Base-by-base conservation (phyloP, 2,888 invertebrate species). In the Allophyes oxyacanthae region DNA sequence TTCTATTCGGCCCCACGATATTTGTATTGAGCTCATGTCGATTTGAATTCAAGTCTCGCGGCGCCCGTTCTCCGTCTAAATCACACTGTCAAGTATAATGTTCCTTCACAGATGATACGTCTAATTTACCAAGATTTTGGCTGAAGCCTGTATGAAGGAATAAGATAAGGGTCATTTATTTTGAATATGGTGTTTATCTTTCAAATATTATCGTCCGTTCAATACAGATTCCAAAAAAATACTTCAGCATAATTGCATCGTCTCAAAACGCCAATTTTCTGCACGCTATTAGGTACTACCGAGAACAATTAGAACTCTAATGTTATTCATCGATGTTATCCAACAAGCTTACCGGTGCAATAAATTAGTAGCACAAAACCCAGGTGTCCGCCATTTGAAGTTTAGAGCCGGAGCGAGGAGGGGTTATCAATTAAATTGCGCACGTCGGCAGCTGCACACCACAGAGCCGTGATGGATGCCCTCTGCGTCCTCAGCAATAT, bases 21-120 rank as follows among this genome's bases (percentile, higher is more conserved):
- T 79, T 82, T 79, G 83, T 82, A 79, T 80, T 75, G 79, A 77
- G 79, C 72, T 55, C 46, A 55, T 63, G 75, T 73, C 80, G 65
- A 83, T 86, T 83, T 78, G 77, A 79, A 84, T 86, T 85, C 84
- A 78, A 46, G 74, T 77, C 83, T 75, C 79, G 84, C 44, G 45
- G 46, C 60, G 51, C 68, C 67, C 77, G 78, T 68, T 78, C 60
- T 72, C 61, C 62, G 69, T 69, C 77, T 83, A 81, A 85, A 84
- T 82, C 81, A 75, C 59, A 71, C 74, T 71, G 71, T 65, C 72
- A 71, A 72, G n/a, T 66, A 64, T 76, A 69, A 74, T 72, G 64
- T 64, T 42, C 46, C 57, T 36, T 32, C 15, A 45, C 53, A 36
- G 68, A 64, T 58, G 72, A 72, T 76, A 75, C 60, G 66, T 79